Evolutionary conservation across 2,113 vertebrate species (phyloP).

Genomic region (Amphiprion percula): DNA sequence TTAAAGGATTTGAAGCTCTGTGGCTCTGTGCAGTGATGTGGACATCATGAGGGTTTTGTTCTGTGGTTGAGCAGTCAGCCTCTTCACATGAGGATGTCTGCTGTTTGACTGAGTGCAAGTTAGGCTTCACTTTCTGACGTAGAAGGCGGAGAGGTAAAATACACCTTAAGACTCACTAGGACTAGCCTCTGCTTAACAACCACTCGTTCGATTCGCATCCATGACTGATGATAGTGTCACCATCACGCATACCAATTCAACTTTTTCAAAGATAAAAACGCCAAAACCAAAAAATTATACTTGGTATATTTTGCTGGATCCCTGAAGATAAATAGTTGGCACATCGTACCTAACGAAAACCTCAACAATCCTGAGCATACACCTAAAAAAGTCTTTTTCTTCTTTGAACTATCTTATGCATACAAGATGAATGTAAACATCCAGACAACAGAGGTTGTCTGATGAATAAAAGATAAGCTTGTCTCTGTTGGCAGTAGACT

Average conservation of each 20-base stretch:
- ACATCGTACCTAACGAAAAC: neutral
- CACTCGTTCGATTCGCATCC: conserved; percentile 14
- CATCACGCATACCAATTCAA: neutral
- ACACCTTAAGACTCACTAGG: conserved; percentile 35
- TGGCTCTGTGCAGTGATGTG: conserved; percentile 25
- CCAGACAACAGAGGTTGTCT: conserved; percentile 51
- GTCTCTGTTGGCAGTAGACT: conserved; percentile 44
- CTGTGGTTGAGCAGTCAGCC: conserved; percentile 21
- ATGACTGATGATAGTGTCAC: conserved; percentile 1
- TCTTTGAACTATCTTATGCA: conserved; percentile 14
- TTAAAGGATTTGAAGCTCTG: conserved; percentile 36
- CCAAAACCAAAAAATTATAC: neutral
- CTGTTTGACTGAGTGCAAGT: conserved; percentile 23
- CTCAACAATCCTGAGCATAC: neutral
- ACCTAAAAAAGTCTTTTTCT: conserved; percentile 2
- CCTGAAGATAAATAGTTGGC: neutral
- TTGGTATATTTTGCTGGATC: too few relatives aligned
- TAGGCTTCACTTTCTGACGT: conserved; percentile 43
- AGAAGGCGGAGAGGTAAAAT: neutral
- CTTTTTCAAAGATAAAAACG: neutral
- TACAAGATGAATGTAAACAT: conserved; percentile 56
- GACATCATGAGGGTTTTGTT: conserved; percentile 42
- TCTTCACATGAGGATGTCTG: conserved; percentile 24
- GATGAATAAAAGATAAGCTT: conserved; percentile 69
- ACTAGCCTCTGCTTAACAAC: conserved; percentile 28